phyloP scores from a whole-genome alignment of 1,140 invertebrate species.

The Popillia japonica region DNA sequence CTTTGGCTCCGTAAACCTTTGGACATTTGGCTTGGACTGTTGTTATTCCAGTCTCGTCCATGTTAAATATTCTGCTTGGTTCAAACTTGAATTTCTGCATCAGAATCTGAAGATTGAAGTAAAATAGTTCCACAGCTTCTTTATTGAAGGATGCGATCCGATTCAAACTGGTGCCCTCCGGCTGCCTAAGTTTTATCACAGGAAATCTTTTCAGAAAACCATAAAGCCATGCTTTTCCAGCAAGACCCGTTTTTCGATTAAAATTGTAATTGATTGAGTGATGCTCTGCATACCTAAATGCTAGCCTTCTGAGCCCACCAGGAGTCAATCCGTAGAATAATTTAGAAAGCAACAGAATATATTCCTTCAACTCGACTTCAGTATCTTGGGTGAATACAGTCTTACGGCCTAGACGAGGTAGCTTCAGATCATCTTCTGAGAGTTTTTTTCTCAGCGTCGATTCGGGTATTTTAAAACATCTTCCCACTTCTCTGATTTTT shows the following conservation, averaged over 20 bases:
- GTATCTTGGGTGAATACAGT: not conserved
- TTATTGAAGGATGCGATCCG: conserved; percentile 19
- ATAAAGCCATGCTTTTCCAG: conserved; percentile 27
- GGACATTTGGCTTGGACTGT: conserved; percentile 35
- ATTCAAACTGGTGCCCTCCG: conserved; percentile 30
- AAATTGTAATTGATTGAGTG: not conserved
- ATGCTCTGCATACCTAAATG: conserved; percentile 30
- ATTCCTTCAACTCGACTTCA: not conserved
- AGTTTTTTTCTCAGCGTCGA: conserved; percentile 10
- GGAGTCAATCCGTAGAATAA: conserved; percentile 28
- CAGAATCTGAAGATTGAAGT: conserved; percentile 23
- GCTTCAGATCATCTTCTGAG: not conserved
- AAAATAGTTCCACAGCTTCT: conserved; percentile 8
- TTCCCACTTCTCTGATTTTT: conserved; percentile 29
- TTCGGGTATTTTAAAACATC: not conserved
- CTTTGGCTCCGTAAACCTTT: conserved; percentile 2
- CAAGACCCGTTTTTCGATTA: not conserved
- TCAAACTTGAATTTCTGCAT: conserved; percentile 18
- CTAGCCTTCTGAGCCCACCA: not conserved
- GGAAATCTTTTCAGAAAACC: conserved; percentile 21
- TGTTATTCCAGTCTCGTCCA: conserved; percentile 38
- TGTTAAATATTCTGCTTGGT: conserved; percentile 41
- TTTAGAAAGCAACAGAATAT: conserved; percentile 26
- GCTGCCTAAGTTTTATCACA: conserved; percentile 5
- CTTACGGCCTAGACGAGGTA: conserved; percentile 33